Evolutionary conservation across 2,113 vertebrate species (phyloP).

Genomic region (Rhynchomys soricoides): DNA sequence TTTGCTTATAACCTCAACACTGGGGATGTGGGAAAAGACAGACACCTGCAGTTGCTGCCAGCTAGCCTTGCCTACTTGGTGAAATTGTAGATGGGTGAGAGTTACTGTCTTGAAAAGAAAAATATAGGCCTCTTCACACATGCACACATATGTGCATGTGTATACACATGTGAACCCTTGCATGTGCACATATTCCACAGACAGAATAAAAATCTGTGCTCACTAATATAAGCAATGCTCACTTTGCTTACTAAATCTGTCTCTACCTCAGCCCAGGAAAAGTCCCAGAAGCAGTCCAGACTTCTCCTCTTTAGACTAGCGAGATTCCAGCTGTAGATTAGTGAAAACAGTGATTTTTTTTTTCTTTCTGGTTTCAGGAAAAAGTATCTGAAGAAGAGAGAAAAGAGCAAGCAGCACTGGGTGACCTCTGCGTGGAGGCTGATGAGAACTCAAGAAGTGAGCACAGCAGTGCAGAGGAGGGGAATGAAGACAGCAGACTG

Average conservation of each 20-base stretch:
- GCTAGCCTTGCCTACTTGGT: too few relatives aligned
- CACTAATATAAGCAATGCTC: neutral
- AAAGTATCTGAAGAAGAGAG: conserved; percentile 90
- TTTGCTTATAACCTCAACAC: neutral
- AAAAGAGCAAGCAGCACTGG: conserved; percentile 84
- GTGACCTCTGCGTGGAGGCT: conserved; percentile 76
- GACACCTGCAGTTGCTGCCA: neutral
- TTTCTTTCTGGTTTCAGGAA: conserved; percentile 85
- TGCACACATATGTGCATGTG: too few relatives aligned
- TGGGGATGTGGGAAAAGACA: neutral
- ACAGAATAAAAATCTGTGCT: neutral
- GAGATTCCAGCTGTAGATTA: conserved; percentile 19
- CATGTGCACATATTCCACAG: neutral
- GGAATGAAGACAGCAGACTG: conserved; percentile 87
- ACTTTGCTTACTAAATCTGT: neutral
- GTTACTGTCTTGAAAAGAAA: neutral
- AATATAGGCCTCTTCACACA: neutral
- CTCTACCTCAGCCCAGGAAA: neutral
- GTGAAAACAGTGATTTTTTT: conserved; percentile 48
- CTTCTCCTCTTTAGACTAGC: neutral
- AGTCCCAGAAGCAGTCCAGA: neutral
- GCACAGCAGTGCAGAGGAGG: conserved; percentile 85
- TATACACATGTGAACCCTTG: neutral
- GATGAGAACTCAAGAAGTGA: conserved; percentile 84
- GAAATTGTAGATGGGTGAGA: neutral